Evolutionary conservation across 2,113 vertebrate species (phyloP), one percentile per base, ranked within the genome.

Genomic region (Rhinichthys klamathensis): DNA sequence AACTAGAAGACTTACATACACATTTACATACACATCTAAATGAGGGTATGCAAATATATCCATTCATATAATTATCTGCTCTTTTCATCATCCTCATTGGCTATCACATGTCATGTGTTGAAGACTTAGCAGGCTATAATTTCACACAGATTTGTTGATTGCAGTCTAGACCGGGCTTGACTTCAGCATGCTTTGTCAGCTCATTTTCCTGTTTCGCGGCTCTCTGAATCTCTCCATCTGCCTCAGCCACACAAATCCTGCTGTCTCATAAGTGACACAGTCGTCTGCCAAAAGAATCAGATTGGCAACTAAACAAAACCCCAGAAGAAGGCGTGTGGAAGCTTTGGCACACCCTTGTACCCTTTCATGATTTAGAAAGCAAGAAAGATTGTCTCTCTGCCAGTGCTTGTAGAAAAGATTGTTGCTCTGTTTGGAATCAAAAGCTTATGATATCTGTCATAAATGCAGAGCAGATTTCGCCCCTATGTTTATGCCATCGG

Each of bases 291-390:
- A 67, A 67, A 82, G 16, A 54, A 82, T 69, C 80, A 41, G 60
- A 67, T 80, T 80, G 79, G 79, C 74, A 86, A 65, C 32, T 21
- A 9, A 41, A 76, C 65, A 80, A 81, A 86, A 49, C 78, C 79
- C 51, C 82, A 32, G 77, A 86, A 63, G 87, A 82, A 82, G 85
- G 58, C 46, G n/a, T 82, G 77, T 63, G 9, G 69, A 86, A 35
- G 60, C 35, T 70, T 10, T 61, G 78, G 27, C 81, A 86, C 85
- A 77, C 85, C 82, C 85, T 82, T 86, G 70, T 61, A 84, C 74
- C 46, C 56, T 77, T 84, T 82, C 51, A 49, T 46, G 25, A 21
- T 83, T 74, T 85, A 41, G 54, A 63, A 80, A 85, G 30, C 70
- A 79, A 80, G 38, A 82, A 79, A 38, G 72, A 46, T 27, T 51